phyloP scores from a whole-genome alignment of 92 coral and sea anemone species.

The Zoanthus gigantus region DNA sequence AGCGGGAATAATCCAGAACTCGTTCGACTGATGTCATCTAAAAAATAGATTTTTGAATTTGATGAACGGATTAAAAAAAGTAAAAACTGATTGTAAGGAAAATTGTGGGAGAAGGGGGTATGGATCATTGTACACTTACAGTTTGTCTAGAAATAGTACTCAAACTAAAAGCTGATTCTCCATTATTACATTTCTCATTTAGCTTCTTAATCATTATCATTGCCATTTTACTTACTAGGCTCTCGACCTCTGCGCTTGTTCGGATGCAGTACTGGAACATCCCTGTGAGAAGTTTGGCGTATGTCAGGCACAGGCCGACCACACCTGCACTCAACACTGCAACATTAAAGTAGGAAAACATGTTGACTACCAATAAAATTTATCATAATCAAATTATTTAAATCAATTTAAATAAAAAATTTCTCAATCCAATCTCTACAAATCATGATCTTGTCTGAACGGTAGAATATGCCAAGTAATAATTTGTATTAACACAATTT shows the following conservation, averaged over 20 bases:
- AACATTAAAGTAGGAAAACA: neutral
- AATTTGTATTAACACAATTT: no score
- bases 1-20: constrained; percentile 82
- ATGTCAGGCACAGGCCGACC: constrained; percentile 87
- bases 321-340: constrained; percentile 86
- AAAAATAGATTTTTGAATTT: neutral
- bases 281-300: constrained; percentile 83
- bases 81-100: neutral
- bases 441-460: no score
- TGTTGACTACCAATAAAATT: no score
- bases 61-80: neutral
- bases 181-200: neutral
- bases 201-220: neutral
- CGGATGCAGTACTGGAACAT: constrained; percentile 93
- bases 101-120: no score
- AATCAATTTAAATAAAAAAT: no score
- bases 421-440: no score
- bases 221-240: constrained; percentile 63
- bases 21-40: constrained; percentile 99
- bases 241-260: constrained; percentile 97
- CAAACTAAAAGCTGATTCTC: no score
- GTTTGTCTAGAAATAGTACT: no score
- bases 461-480: no score
- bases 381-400: no score
- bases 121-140: no score